Conservation (phyloP, 2,113 vertebrate genomes). For the Haemorhous mexicanus region DNA sequence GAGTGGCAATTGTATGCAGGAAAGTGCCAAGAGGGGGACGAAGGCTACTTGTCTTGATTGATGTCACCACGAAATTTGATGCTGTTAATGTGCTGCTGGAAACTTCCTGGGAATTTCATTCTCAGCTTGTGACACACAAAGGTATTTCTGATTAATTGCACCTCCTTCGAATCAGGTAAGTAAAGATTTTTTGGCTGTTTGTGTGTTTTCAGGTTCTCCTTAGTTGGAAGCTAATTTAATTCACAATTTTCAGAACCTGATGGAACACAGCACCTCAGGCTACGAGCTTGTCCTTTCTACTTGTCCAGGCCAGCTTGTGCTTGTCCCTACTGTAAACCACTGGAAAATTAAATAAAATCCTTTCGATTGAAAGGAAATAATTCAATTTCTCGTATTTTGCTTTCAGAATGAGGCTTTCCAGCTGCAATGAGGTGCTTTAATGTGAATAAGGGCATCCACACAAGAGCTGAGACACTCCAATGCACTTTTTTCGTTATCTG, state of each 20-base stretch:
- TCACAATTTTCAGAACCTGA: background rate
- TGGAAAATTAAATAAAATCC: background rate
- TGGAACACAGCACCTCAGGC: background rate
- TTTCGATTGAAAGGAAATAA: background rate
- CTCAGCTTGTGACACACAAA: background rate
- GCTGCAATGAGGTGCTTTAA: background rate
- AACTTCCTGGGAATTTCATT: background rate
- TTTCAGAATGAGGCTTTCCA: background rate
- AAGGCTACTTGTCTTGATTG: background rate
- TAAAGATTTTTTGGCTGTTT: background rate
- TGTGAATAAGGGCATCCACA: background rate
- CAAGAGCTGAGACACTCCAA: background rate
- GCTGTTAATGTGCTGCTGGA: background rate
- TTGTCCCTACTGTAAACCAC: background rate
- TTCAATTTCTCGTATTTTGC: background rate
- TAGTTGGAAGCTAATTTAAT: background rate
- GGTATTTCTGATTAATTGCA: background rate
- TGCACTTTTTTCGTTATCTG: background rate
- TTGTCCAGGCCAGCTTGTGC: background rate
- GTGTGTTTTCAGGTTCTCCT: background rate
- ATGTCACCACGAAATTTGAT: background rate
- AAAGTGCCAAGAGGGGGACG: background rate
- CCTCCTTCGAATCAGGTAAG: background rate
- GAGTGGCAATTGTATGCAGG: conserved; percentile 7
- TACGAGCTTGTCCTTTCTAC: background rate